Evolutionary conservation across 2,113 vertebrate genomes (phyloP).

Genomic region (Phrynocephalus versicolor): DNA sequence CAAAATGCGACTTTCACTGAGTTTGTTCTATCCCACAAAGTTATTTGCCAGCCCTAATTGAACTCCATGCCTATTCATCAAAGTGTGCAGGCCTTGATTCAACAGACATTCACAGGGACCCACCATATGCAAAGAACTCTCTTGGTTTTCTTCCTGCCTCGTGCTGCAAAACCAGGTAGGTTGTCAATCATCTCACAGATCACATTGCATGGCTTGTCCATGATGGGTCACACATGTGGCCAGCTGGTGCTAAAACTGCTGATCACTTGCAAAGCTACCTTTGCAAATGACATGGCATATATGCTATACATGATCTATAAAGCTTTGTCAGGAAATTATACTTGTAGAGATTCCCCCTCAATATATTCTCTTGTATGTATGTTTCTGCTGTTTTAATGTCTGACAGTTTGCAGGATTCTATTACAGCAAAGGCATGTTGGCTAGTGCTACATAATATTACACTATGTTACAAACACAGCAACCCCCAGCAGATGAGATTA

Average conservation of each 20-base stretch:
- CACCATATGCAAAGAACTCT: neutral
- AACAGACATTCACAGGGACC: neutral
- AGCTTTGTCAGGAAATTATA: neutral
- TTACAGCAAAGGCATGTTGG: constrained; percentile 8
- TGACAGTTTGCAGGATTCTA: constrained; percentile 24
- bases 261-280: neutral
- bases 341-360: neutral
- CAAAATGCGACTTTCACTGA: no score
- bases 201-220: neutral
- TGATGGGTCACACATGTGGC: neutral
- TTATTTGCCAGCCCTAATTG: no score
- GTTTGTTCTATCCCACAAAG: no score
- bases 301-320: neutral
- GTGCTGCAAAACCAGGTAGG: neutral
- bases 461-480: constrained; percentile 6
- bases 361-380: neutral
- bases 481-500: constrained; percentile 24
- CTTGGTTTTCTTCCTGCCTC: neutral
- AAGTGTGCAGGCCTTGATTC: neutral
- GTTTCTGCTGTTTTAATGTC: constrained; percentile 8
- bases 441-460: constrained; percentile 35
- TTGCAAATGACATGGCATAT: neutral
- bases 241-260: neutral
- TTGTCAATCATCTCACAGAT: no score
- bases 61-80: neutral